Percentiles rank a stretch among this genome's conserved stretches.
phyloP scores from a whole-genome alignment of 2,113 vertebrate species.

The Labrus mixtus region DNA sequence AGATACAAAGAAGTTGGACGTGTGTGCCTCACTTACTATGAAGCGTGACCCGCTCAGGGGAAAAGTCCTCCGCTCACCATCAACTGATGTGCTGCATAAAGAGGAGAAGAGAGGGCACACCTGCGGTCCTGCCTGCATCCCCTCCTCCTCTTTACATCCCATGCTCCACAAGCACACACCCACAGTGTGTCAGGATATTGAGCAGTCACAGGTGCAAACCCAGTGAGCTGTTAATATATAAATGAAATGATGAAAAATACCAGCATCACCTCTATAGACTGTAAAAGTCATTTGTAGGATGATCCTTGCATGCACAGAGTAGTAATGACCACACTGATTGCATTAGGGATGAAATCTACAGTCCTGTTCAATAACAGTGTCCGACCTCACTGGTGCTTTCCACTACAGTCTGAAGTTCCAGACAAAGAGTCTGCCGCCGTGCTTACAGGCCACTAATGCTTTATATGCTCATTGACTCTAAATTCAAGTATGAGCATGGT shows the following conservation, averaged over 20 bases:
- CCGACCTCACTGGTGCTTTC: too few relatives aligned
- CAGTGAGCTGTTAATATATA: neutral
- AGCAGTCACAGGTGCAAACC: neutral
- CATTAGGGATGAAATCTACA: too few relatives aligned
- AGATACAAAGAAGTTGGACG: slow-evolving; percentile 42
- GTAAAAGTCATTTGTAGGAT: too few relatives aligned
- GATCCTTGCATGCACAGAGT: too few relatives aligned
- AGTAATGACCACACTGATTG: too few relatives aligned
- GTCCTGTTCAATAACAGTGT: too few relatives aligned
- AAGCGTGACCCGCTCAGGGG: slow-evolving; percentile 42
- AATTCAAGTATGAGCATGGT: too few relatives aligned
- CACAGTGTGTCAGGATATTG: slow-evolving; percentile 6
- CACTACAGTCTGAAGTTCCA: too few relatives aligned
- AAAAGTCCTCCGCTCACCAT: slow-evolving; percentile 49
- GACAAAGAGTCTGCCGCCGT: too few relatives aligned
- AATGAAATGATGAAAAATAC: neutral
- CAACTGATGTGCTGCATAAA: slow-evolving; percentile 40
- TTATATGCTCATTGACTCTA: too few relatives aligned
- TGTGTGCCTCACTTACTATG: slow-evolving; percentile 55
- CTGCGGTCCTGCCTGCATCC: slow-evolving; percentile 39
- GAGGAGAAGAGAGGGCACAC: slow-evolving; percentile 52
- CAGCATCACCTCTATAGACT: neutral
- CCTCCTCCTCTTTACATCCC: slow-evolving; percentile 27
- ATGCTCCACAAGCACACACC: slow-evolving; percentile 14
- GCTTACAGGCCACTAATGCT: too few relatives aligned